These are phyloP conservation scores for Amblyopsis rosae DNA, from an alignment of 2,113 vertebrate genomes.

Conservation along the genomic window DNA sequence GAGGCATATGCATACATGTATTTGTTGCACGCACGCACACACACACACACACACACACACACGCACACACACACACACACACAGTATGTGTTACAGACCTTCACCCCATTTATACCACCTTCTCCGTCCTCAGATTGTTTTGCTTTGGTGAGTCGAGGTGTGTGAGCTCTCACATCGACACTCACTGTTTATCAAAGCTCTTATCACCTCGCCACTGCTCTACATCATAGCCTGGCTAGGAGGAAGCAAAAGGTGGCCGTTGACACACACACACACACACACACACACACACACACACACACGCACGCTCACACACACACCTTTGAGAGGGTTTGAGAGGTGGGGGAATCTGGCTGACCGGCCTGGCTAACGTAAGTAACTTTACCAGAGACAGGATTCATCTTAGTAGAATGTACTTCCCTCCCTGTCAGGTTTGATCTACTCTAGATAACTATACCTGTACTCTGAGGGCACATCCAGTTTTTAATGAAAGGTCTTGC, in stretches of 20 bases:
- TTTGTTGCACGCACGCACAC: not conserved
- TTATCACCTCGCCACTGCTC: constrained; percentile 61
- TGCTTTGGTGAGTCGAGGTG: constrained; percentile 48
- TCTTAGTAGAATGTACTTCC: constrained; percentile 54
- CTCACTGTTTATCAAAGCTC: constrained; percentile 72
- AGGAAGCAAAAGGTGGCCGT: constrained; percentile 57
- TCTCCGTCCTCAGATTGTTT: constrained; percentile 41
- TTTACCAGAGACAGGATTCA: constrained; percentile 67
- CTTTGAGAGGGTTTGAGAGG: constrained; percentile 26
- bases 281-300: constrained; percentile 21
- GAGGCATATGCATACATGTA: not conserved
- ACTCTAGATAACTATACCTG: too few relatives aligned
- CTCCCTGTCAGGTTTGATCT: constrained; percentile 18
- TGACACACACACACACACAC: constrained; percentile 2
- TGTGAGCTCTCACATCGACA: constrained; percentile 70
- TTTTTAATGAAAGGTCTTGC: too few relatives aligned
- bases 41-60: constrained; percentile 4
- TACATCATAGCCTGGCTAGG: constrained; percentile 35
- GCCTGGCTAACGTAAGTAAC: constrained; percentile 56
- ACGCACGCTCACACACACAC: constrained; percentile 49
- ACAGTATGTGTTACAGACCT: not conserved
- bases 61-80: constrained; percentile 9
- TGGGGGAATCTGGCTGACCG: constrained; percentile 37
- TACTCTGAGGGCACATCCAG: too few relatives aligned
- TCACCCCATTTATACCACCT: not conserved